Evolutionary conservation across 2,113 vertebrate genomes (phyloP).

Genomic region (Chaetodon trifascialis): DNA sequence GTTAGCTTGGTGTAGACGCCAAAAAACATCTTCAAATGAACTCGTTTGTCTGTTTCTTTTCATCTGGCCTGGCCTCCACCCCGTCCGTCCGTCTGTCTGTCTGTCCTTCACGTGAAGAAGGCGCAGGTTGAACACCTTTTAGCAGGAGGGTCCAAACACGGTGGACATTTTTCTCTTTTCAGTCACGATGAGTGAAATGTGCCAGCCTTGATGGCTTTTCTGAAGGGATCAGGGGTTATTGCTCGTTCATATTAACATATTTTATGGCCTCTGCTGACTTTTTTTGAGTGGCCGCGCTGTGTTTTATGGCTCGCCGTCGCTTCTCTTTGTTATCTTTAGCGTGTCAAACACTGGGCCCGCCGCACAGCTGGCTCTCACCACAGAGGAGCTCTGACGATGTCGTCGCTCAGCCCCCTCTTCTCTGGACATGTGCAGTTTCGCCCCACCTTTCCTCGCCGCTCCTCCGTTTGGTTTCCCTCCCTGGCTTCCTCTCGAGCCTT

Average conservation of each 20-base stretch:
- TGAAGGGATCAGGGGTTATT: slow-evolving; percentile 20
- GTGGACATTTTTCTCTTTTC: background rate
- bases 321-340: slow-evolving; percentile 65
- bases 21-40: slow-evolving; percentile 82
- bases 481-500: slow-evolving; percentile 48
- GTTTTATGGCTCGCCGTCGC: slow-evolving; percentile 32
- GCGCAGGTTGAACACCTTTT: slow-evolving; percentile 31
- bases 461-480: slow-evolving; percentile 33
- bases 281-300: slow-evolving; percentile 36
- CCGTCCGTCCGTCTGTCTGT: slow-evolving; percentile 48
- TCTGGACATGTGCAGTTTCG: background rate
- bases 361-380: slow-evolving; percentile 66
- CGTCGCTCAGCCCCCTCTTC: background rate
- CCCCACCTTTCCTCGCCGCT: slow-evolving; percentile 2
- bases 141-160: slow-evolving; percentile 1
- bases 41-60: slow-evolving; percentile 78
- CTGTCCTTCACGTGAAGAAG: slow-evolving; percentile 7
- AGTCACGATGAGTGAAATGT: slow-evolving; percentile 6
- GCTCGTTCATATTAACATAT: slow-evolving; percentile 31
- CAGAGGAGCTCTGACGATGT: slow-evolving; percentile 55
- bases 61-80: slow-evolving; percentile 56
- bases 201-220: slow-evolving; percentile 1
- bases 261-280: slow-evolving; percentile 38
- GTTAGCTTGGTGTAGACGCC: slow-evolving; percentile 77
- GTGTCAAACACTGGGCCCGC: slow-evolving; percentile 66